Conservation (phyloP, 2,888 invertebrate genomes). For the Xylophagus ater region DNA sequence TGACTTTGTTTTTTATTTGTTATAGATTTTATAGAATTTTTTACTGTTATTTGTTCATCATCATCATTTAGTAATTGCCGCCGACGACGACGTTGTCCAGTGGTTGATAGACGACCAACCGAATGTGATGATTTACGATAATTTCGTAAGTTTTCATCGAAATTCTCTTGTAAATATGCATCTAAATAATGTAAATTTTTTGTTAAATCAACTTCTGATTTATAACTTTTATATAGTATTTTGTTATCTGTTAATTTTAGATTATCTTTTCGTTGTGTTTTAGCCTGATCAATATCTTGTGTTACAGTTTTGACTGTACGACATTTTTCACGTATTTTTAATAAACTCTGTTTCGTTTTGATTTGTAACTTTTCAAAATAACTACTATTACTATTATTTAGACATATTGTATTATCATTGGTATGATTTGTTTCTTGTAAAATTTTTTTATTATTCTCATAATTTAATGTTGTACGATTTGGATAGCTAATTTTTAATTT, state of each 20-base stretch:
- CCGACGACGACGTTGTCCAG: constrained; percentile 21
- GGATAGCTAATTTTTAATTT: constrained; percentile 36
- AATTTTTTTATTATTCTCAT: constrained; percentile 23
- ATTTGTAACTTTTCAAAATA: constrained; percentile 36
- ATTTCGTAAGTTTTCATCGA: constrained; percentile 28
- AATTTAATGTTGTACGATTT: constrained; percentile 33
- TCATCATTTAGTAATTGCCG: constrained; percentile 8
- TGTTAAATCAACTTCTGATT: constrained; percentile 38
- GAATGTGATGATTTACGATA: constrained; percentile 30
- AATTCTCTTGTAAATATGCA: constrained; percentile 38
- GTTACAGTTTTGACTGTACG: constrained; percentile 28
- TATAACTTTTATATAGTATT: constrained; percentile 37
- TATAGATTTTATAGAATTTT: not conserved
- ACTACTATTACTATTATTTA: constrained; percentile 19
- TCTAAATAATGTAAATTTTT: constrained; percentile 37
- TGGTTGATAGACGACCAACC: constrained; percentile 25
- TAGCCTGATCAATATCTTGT: constrained; percentile 23
- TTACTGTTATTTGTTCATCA: not conserved
- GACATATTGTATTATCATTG: constrained; percentile 7
- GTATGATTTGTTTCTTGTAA: constrained; percentile 8
- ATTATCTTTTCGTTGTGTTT: too few relatives aligned
- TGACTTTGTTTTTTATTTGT: not conserved
- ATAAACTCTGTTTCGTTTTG: constrained; percentile 34
- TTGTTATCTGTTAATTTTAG: constrained; percentile 7
- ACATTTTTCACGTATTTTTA: constrained; percentile 36